A percentile compares a stretch with the other conserved stretches of the same genome.
Conservation (phyloP, 2,797 vertebrate species). For the Acanthiza pusilla region DNA sequence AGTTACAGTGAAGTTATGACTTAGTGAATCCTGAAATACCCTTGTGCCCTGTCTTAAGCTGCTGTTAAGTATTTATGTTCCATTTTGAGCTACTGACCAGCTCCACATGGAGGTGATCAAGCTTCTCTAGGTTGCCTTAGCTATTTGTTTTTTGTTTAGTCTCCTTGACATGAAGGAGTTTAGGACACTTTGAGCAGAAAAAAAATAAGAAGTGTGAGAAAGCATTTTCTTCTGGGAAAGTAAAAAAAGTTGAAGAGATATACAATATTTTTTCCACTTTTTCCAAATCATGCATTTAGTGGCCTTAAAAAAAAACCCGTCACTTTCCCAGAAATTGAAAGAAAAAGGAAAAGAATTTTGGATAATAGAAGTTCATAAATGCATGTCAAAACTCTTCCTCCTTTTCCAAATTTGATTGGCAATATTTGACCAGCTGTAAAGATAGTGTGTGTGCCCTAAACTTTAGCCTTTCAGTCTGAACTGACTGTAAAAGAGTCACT, state of each 20-base stretch:
- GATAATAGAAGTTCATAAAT: background rate
- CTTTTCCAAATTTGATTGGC: background rate
- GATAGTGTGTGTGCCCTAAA: background rate
- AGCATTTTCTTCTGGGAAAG: background rate
- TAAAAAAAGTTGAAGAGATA: background rate
- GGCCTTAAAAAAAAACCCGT: background rate
- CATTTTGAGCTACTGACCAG: background rate
- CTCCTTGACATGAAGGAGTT: background rate
- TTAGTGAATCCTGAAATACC: background rate
- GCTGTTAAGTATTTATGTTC: background rate
- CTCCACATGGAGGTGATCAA: background rate
- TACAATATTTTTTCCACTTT: background rate
- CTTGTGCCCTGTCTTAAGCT: background rate
- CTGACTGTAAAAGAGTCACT: background rate
- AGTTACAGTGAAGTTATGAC: background rate
- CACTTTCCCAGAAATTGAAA: background rate
- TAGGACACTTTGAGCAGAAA: background rate
- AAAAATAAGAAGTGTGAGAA: background rate
- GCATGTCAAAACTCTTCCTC: background rate
- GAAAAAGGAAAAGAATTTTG: background rate
- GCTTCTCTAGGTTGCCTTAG: background rate
- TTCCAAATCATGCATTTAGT: background rate
- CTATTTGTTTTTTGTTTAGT: background rate
- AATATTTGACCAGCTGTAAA: background rate
- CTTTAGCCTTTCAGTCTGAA: constrained; percentile 30